These are phyloP conservation scores for Eptatretus burgeri DNA, from an alignment of 2,113 vertebrate species.

Conservation along the genomic window DNA sequence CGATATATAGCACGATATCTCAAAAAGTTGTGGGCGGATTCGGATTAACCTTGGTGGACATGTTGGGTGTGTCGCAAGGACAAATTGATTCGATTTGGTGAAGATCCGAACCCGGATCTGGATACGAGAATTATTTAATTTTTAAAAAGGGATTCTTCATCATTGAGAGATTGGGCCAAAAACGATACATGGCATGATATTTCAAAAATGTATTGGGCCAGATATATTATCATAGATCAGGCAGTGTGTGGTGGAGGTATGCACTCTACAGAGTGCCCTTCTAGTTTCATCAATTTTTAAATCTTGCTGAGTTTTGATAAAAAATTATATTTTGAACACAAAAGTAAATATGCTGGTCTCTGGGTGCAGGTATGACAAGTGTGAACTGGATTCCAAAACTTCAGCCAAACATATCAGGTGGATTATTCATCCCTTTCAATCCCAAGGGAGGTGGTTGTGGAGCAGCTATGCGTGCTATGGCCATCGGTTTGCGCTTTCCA, in stretches of 20 bases:
- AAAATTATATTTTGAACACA: neutral
- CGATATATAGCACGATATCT: no score
- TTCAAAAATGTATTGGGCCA: no score
- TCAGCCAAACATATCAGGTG: neutral
- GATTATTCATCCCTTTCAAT: slow-evolving; percentile 25
- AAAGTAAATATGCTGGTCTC: neutral
- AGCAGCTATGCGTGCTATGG: slow-evolving; percentile 41
- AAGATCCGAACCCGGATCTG: no score
- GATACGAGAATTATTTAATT: no score
- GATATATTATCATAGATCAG: no score
- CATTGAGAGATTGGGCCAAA: no score
- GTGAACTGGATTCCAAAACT: neutral
- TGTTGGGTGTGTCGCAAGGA: no score
- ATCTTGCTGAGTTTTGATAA: neutral
- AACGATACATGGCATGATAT: no score
- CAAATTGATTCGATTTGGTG: no score
- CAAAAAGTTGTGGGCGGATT: no score
- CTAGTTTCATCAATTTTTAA: neutral
- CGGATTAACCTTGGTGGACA: no score
- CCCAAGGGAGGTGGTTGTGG: slow-evolving; percentile 22
- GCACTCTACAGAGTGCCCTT: neutral
- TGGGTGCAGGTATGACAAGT: slow-evolving; percentile 14
- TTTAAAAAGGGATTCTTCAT: no score
- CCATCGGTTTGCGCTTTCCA: slow-evolving; percentile 28
- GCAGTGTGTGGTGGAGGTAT: neutral